Evolutionary conservation across 2,113 vertebrate genomes (phyloP), one percentile per base, ranked within the genome.

Genomic region (Dinomys branickii): DNA sequence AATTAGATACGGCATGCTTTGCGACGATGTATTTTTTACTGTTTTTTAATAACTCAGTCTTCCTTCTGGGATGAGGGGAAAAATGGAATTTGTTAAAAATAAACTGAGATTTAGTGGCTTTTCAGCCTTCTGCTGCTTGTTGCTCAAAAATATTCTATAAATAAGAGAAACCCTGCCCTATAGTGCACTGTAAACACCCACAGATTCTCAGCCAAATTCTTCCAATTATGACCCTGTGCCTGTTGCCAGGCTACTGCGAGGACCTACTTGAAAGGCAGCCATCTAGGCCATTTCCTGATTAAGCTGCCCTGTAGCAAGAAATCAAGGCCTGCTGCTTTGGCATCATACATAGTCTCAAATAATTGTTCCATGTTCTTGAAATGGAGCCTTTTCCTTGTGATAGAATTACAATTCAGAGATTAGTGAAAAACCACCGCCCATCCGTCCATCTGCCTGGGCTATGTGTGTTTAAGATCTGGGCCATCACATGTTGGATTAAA

Each of bases 221-320:
- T 98, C 87, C 63, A 94, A 96, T 98, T 98, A 97, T 56, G 88
- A 98, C 56, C 92, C 96, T 73, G 89, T 94, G 97, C 47, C 95
- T 97, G 95, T 96, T 98, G 98, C 98, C 97, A 98, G 97, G 98
- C 94, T 97, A 98, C 97, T 97, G 95, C 90, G 90, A 97, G 96
- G 96, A 98, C 96, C 98, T 97, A 97, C 97, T 98, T 98, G 98
- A 98, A 98, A 98, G 97, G 97, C 93, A 47, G 98, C 97, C 97
- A 98, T 95, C 88, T 96, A 98, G 92, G 98, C 96, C 97, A 97
- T 93, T 98, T 98, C 97, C 98, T 98, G 97, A 98, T 97, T 98
- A 98, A 98, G 95, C 94, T 94, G 90, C 97, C 94, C 92, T 83
- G 82, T 73, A 97, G 92, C 97, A 88, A 88, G 97, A 90, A 98